Conservation (phyloP, 2,113 vertebrate species). For the Xiphophorus maculatus region DNA sequence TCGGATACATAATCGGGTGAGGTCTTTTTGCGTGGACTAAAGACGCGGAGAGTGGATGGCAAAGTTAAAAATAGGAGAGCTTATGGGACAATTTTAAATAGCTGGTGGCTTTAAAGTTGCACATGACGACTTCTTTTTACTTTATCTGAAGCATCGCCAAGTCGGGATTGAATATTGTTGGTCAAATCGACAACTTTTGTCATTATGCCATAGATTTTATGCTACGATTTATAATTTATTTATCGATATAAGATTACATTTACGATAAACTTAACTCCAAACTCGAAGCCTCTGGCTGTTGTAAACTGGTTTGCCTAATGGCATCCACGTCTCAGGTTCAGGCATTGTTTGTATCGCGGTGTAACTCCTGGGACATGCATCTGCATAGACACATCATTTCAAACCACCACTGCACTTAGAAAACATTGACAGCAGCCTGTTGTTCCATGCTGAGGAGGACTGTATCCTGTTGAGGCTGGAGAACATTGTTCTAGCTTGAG, state of each 20-base stretch:
- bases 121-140: background rate
- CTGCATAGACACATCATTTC: background rate
- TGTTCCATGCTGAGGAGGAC: no score
- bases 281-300: background rate
- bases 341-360: conserved; percentile 1
- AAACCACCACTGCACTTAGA: background rate
- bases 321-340: conserved; percentile 2
- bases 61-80: conserved; percentile 70
- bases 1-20: conserved; percentile 94
- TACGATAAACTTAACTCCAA: background rate
- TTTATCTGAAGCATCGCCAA: background rate
- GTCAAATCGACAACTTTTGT: background rate
- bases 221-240: background rate
- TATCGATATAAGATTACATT: background rate
- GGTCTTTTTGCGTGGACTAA: conserved; percentile 43
- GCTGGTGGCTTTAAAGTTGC: conserved; percentile 41
- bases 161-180: background rate
- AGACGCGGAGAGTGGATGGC: conserved; percentile 52
- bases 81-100: conserved; percentile 19
- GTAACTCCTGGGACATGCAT: background rate
- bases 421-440: background rate
- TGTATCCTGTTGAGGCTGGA: background rate
- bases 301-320: background rate
- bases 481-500: background rate
- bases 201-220: background rate